Evolutionary conservation across 2,797 vertebrate genomes (phyloP).

Genomic region (Oreortyx pictus): DNA sequence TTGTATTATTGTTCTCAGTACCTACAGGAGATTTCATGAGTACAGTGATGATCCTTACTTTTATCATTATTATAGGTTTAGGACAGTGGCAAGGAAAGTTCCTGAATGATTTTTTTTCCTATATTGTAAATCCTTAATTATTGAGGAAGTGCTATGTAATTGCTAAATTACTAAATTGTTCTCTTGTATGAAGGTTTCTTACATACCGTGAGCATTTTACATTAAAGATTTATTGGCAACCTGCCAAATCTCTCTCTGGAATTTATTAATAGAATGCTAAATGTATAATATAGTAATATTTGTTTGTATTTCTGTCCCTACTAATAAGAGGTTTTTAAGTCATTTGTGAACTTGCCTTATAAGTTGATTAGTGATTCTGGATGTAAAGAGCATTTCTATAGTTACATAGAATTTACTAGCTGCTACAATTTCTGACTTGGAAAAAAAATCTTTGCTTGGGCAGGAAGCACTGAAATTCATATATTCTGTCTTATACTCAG

Average conservation of each 20-base stretch:
- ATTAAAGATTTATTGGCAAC: neutral
- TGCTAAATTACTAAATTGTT: neutral
- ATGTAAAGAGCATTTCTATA: neutral
- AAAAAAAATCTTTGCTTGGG: neutral
- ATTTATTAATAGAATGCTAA: neutral
- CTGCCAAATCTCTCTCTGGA: neutral
- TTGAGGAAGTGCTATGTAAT: neutral
- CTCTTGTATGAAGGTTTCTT: neutral
- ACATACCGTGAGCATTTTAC: neutral
- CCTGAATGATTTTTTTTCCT: neutral
- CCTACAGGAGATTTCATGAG: neutral
- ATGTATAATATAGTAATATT: neutral
- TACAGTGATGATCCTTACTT: neutral
- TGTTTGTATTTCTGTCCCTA: neutral
- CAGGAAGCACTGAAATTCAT: neutral
- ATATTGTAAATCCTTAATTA: neutral
- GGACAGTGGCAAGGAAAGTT: neutral
- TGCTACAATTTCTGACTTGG: neutral
- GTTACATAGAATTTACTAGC: neutral
- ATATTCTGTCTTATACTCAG: neutral
- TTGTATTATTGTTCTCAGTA: neutral
- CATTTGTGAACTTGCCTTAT: neutral
- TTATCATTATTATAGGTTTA: neutral
- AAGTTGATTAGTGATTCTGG: neutral
- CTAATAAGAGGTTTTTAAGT: neutral